Evolutionary conservation across 2,888 invertebrate genomes (phyloP), one percentile per base, ranked within the genome.

Genomic region (Clanis bilineata): DNA sequence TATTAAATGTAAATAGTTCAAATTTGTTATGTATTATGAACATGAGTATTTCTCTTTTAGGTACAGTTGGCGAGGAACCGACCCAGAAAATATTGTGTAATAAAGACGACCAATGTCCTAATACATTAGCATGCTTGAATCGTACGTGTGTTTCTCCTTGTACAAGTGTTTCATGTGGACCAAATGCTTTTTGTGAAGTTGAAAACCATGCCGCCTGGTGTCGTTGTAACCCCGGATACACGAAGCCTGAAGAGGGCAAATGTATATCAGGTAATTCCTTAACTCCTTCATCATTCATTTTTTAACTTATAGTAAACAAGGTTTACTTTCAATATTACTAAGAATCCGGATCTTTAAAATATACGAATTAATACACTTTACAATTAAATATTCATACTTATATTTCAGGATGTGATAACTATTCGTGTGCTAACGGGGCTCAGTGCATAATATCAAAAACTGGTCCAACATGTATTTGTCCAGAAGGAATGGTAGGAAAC

Each of bases 141-240:
- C 95, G 95, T 45, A 94, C 94, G 56, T 98, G 98, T 78, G 89
- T 96, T 1, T 97, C 96, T 77, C 97, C 97, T 0, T 98, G 98
- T 76, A 93, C 93, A 23, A 94, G 93, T 59, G 89, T 97, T 56
- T 93, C 95, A 0, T 98, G 98, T 79, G 97, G 97, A 32, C 88
- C 95, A 0, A 96, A 98, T 83, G 96, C 98, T 0, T 95, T 95
- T 74, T 98, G 98, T 80, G 97, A 97, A 85, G 95, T 97, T 0
- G 96, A 97, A 66, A 95, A 96, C 72, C 98, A 98, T 79, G 96
- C 96, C 0, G 96, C 97, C 6, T 96, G 96, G 96, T 98, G 98
- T 80, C 94, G 96, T 68, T 98, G 98, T 77, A 94, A 95, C 60
- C 95, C 96, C 56, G 97, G 97, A 15, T 98, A 94, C 74, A 94